phyloP scores from a whole-genome alignment of 2,113 vertebrate genomes.

The Rhinopithecus roxellana region DNA sequence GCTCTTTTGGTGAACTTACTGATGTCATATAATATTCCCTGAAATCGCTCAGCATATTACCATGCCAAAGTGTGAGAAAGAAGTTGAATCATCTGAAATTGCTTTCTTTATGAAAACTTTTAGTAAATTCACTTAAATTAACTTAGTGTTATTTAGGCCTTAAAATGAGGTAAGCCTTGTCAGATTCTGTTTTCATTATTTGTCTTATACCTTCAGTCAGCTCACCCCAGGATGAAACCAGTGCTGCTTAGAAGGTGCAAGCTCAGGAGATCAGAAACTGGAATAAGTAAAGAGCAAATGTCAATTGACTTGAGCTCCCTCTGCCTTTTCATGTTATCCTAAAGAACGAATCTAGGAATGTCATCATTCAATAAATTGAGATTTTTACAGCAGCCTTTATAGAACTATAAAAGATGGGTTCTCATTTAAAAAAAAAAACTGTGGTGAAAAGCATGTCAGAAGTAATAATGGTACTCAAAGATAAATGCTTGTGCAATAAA shows the following conservation, averaged over 20 bases:
- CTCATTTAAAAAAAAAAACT: neutral
- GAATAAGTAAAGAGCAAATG: neutral
- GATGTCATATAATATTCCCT: neutral
- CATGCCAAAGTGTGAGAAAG: neutral
- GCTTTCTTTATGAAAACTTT: neutral
- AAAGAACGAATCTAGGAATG: neutral
- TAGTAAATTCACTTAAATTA: neutral
- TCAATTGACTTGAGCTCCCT: neutral
- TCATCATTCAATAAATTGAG: neutral
- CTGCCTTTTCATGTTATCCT: neutral
- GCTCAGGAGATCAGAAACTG: neutral
- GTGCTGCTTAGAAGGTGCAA: neutral
- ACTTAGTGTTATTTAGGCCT: neutral
- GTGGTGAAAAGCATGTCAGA: neutral
- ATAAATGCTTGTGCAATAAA: neutral
- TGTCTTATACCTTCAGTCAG: neutral
- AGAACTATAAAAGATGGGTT: neutral
- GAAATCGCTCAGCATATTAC: neutral
- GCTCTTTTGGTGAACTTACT: neutral
- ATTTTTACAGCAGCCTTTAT: neutral
- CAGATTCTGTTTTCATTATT: neutral
- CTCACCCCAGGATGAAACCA: neutral
- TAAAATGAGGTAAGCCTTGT: neutral
- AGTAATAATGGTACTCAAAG: neutral
- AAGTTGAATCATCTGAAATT: neutral